These are phyloP conservation scores for Wiebesia pumilae DNA, from an alignment of 1,140 invertebrate species.

Conservation along the genomic window DNA sequence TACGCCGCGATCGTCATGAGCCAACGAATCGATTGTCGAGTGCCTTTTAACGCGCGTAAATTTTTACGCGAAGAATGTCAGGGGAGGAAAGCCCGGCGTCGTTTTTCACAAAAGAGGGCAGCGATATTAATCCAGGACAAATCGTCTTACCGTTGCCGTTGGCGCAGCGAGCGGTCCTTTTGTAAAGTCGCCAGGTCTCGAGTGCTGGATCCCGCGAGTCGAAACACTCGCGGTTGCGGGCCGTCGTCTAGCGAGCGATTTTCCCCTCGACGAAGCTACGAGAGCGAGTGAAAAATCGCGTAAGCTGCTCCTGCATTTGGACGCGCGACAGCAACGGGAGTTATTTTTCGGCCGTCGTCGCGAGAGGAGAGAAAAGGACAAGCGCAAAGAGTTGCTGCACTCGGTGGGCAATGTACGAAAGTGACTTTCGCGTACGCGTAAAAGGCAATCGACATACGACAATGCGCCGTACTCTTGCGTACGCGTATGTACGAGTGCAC, in stretches of 20 bases:
- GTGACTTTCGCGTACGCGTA: slow-evolving; percentile 15
- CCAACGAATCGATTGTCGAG: slow-evolving; percentile 61
- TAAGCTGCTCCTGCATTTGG: no score
- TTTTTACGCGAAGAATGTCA: slow-evolving; percentile 32
- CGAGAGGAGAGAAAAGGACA: not conserved
- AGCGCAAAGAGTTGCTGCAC: no score
- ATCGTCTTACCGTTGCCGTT: slow-evolving; percentile 17
- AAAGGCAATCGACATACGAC: slow-evolving; percentile 35
- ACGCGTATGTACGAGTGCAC: slow-evolving; percentile 22
- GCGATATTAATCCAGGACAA: not conserved
- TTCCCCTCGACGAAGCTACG: no score
- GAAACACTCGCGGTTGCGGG: not conserved
- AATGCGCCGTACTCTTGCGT: not conserved
- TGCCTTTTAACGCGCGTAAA: slow-evolving; percentile 54
- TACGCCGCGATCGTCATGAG: slow-evolving; percentile 54
- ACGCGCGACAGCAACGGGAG: not conserved
- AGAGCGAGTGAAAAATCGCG: not conserved
- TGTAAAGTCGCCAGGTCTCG: not conserved
- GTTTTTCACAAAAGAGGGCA: slow-evolving; percentile 1
- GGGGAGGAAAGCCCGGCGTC: not conserved
- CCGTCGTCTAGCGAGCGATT: no score
- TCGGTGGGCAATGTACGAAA: not conserved
- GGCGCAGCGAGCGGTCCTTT: not conserved
- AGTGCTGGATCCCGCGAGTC: slow-evolving; percentile 12
- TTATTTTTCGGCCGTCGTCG: not conserved